Conservation (phyloP, 2,797 vertebrate species). For the Danionella dracula region DNA sequence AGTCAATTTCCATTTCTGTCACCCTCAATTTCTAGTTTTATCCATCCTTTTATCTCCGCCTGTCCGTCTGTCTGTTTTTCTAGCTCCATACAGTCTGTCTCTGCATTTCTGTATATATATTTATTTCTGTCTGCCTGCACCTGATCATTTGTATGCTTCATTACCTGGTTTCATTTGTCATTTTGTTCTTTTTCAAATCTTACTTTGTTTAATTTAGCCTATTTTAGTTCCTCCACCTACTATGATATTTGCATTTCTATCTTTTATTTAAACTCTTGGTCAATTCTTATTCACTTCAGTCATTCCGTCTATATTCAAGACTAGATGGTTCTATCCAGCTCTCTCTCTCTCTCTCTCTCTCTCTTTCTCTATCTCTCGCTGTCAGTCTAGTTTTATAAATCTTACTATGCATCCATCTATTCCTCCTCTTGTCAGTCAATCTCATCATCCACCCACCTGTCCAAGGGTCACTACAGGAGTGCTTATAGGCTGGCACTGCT, state of each 20-base stretch:
- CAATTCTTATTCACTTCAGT: too few species aligned
- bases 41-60: background rate
- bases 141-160: too few species aligned
- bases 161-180: too few species aligned
- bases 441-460: background rate
- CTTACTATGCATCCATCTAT: background rate
- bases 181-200: too few species aligned
- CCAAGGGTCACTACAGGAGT: constrained; percentile 5
- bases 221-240: too few species aligned
- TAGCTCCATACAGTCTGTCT: too few species aligned
- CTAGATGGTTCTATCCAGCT: too few species aligned
- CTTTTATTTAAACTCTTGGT: background rate
- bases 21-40: too few species aligned
- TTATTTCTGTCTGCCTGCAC: too few species aligned
- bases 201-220: background rate
- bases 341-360: background rate
- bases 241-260: too few species aligned
- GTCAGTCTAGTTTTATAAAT: background rate
- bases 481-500: constrained; percentile 15
- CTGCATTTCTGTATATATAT: too few species aligned
- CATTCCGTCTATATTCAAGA: fast-evolving
- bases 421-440: background rate
- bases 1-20: background rate
- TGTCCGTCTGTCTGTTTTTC: background rate
- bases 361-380: background rate